Evolutionary conservation across 2,888 invertebrate species (phyloP).

Genomic region (Pseudeuparius sepicola): DNA sequence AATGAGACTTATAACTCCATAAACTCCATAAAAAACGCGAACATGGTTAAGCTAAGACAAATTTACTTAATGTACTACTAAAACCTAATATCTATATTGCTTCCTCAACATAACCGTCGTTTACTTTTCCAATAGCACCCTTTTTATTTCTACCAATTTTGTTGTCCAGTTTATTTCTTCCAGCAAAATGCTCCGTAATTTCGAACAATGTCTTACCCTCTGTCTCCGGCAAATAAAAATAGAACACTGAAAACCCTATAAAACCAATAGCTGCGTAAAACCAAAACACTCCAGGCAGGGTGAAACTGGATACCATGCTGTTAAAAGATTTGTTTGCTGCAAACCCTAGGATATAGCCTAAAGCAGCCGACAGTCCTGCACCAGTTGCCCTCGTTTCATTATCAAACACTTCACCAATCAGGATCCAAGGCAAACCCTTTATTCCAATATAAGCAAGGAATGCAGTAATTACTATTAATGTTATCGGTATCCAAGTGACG

Average conservation of each 20-base stretch:
- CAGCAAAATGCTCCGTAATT: slow-evolving; percentile 60
- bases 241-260: slow-evolving; percentile 51
- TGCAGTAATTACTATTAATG: slow-evolving; percentile 54
- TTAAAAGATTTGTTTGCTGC: slow-evolving; percentile 64
- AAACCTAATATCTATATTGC: too few species aligned
- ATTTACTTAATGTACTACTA: too few species aligned
- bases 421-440: slow-evolving; percentile 65
- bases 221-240: slow-evolving; percentile 67
- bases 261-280: slow-evolving; percentile 55
- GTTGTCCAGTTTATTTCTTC: slow-evolving; percentile 44
- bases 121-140: too few species aligned
- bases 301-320: slow-evolving; percentile 49
- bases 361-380: slow-evolving; percentile 60
- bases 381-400: slow-evolving; percentile 58
- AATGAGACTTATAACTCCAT: too few species aligned
- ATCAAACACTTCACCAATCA: slow-evolving; percentile 68
- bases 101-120: too few species aligned
- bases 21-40: too few species aligned
- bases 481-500: slow-evolving; percentile 54
- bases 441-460: slow-evolving; percentile 61
- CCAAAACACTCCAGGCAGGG: slow-evolving; percentile 62
- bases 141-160: slow-evolving; percentile 35
- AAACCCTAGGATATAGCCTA: slow-evolving; percentile 67
- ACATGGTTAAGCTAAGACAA: too few species aligned
- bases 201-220: slow-evolving; percentile 65